Conservation (phyloP, 2,113 vertebrate genomes). For the Mus pahari region DNA sequence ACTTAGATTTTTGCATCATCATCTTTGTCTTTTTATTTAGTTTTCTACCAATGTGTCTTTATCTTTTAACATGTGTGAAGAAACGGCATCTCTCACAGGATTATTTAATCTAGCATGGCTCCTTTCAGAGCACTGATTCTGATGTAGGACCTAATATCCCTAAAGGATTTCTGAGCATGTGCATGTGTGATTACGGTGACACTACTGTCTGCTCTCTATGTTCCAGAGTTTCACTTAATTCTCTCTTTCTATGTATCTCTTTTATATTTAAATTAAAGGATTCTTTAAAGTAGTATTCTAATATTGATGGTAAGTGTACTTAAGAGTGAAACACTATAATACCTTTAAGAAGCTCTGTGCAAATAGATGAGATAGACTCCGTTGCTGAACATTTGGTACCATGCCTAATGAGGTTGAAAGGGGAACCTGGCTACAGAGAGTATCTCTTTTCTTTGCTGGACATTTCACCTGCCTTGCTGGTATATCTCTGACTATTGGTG, state of each 20-base stretch:
- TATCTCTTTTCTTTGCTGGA: not conserved
- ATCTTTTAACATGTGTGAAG: conserved; percentile 27
- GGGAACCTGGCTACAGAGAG: not conserved
- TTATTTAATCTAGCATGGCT: conserved; percentile 55
- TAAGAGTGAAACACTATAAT: not conserved
- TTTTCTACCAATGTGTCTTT: conserved; percentile 34
- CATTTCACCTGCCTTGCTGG: not conserved
- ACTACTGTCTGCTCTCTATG: not conserved
- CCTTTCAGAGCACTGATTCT: conserved; percentile 44
- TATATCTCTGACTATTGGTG: not conserved
- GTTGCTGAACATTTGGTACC: not conserved
- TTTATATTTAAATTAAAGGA: conserved; percentile 9
- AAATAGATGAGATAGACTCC: not conserved
- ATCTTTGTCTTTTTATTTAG: conserved; percentile 27
- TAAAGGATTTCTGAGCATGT: conserved; percentile 10
- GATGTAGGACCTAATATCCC: not conserved
- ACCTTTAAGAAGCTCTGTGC: not conserved
- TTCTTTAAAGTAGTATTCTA: conserved; percentile 47
- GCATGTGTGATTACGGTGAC: not conserved
- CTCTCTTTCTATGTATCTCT: not conserved
- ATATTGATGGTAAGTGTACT: conserved; percentile 15
- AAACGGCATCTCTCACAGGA: conserved; percentile 45
- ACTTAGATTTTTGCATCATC: conserved; percentile 58
- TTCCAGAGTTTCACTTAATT: not conserved
- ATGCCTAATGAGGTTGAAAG: not conserved